Percentiles rank a stretch among this genome's conserved stretches.
Evolutionary conservation across 1,140 invertebrate species (phyloP).

Genomic region (Antheraea mylitta): DNA sequence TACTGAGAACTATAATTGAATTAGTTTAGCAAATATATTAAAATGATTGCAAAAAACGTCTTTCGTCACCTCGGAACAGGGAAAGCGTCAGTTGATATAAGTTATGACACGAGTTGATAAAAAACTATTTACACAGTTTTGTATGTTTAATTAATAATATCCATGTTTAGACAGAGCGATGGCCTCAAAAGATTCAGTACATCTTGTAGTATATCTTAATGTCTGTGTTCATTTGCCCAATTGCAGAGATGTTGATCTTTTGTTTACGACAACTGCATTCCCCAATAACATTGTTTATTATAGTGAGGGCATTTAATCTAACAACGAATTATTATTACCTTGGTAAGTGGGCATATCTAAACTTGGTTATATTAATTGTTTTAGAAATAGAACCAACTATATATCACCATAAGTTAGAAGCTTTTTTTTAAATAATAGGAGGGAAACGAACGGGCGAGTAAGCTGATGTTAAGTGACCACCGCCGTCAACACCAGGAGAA

Average conservation of each 20-base stretch:
- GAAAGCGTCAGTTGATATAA: neutral
- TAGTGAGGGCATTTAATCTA: neutral
- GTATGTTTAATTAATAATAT: conserved; percentile 9
- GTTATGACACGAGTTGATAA: conserved; percentile 1
- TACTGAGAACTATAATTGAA: no score
- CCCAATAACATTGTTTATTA: neutral
- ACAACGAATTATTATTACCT: neutral
- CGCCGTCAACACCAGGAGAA: no score
- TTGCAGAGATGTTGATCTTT: conserved; percentile 1
- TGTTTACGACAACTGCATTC: neutral
- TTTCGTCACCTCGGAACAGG: neutral
- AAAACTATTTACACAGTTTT: neutral
- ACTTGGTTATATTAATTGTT: no score
- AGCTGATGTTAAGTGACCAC: no score
- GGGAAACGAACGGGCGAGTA: no score
- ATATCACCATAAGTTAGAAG: no score
- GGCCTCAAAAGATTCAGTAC: conserved; percentile 7
- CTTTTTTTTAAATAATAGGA: no score
- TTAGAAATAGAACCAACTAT: no score
- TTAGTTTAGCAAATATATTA: no score
- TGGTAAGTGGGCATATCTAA: neutral
- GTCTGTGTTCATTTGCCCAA: conserved; percentile 6
- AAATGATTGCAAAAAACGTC: no score
- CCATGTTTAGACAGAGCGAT: neutral
- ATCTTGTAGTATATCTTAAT: neutral